Evolutionary conservation across 2,113 vertebrate species (phyloP).

Genomic region (Prunella fulvescens): DNA sequence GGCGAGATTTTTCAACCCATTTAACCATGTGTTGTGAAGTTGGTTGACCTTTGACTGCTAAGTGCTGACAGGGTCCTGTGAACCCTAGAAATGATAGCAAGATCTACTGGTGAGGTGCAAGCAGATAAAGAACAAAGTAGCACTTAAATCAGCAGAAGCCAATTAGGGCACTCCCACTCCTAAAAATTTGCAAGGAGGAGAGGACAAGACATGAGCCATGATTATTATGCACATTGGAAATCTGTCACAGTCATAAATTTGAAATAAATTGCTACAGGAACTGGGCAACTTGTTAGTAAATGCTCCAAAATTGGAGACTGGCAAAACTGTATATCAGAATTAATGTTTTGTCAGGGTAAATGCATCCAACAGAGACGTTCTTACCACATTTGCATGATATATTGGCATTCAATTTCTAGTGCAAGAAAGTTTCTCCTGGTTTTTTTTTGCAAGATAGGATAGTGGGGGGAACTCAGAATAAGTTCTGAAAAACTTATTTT

Average conservation of each 20-base stretch:
- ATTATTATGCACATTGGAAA: background rate
- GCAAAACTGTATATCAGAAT: background rate
- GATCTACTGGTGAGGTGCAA: slow-evolving; percentile 67
- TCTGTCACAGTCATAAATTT: background rate
- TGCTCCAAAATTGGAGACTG: background rate
- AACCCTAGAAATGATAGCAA: slow-evolving; percentile 61
- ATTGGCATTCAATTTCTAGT: background rate
- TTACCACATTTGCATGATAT: background rate
- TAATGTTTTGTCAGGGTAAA: background rate
- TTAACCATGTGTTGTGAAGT: slow-evolving; percentile 48
- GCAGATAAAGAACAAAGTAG: slow-evolving; percentile 80
- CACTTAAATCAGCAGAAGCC: slow-evolving; percentile 70
- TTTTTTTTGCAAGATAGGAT: background rate
- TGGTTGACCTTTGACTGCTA: slow-evolving; percentile 72
- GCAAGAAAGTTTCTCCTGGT: background rate
- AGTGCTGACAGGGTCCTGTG: slow-evolving; percentile 71
- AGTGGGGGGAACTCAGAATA: background rate
- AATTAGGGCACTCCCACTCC: slow-evolving; percentile 19
- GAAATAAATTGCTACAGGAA: background rate
- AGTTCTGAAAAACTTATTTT: background rate
- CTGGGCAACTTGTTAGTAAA: background rate
- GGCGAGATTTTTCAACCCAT: slow-evolving; percentile 45
- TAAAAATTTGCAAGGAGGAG: background rate
- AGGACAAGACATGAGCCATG: background rate
- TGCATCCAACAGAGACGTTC: background rate